Percentiles rank a stretch among this genome's conserved stretches.
phyloP scores from a whole-genome alignment of 2,113 vertebrate species.

The Junco hyemalis region DNA sequence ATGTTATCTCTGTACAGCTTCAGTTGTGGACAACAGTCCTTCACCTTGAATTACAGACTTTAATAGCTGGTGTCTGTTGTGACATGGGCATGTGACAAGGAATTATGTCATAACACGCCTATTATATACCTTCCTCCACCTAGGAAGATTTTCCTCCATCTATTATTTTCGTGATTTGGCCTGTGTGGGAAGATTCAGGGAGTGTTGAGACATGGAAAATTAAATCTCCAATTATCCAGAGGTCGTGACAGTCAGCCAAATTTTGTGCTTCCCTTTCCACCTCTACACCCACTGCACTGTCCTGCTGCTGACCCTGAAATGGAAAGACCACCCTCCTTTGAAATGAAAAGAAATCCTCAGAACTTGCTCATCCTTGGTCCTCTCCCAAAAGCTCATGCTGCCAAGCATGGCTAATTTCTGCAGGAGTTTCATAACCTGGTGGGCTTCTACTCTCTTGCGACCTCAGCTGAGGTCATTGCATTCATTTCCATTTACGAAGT shows the following conservation, averaged over 20 bases:
- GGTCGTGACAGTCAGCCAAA: constrained; percentile 58
- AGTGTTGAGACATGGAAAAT: constrained; percentile 62
- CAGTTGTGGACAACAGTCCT: background rate
- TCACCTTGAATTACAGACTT: background rate
- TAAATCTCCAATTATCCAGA: constrained; percentile 53
- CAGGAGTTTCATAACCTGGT: constrained; percentile 61
- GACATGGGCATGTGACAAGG: background rate
- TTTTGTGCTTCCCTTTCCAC: constrained; percentile 34
- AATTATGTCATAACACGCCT: background rate
- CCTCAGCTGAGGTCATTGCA: constrained; percentile 66
- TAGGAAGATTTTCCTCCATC: background rate
- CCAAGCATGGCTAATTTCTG: constrained; percentile 63
- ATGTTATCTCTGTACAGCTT: background rate
- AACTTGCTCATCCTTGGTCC: constrained; percentile 59
- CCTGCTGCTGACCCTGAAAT: constrained; percentile 63
- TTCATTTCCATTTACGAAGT: constrained; percentile 63
- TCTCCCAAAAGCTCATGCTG: constrained; percentile 47
- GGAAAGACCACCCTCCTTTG: constrained; percentile 64
- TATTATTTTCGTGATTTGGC: constrained; percentile 21
- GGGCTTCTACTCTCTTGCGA: constrained; percentile 67
- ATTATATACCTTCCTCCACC: background rate
- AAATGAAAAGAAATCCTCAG: constrained; percentile 45
- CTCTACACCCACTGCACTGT: constrained; percentile 59
- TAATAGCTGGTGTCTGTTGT: background rate
- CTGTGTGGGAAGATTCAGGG: constrained; percentile 49